phyloP scores from a whole-genome alignment of 2,888 invertebrate species.

The Tetragonula carbonaria region DNA sequence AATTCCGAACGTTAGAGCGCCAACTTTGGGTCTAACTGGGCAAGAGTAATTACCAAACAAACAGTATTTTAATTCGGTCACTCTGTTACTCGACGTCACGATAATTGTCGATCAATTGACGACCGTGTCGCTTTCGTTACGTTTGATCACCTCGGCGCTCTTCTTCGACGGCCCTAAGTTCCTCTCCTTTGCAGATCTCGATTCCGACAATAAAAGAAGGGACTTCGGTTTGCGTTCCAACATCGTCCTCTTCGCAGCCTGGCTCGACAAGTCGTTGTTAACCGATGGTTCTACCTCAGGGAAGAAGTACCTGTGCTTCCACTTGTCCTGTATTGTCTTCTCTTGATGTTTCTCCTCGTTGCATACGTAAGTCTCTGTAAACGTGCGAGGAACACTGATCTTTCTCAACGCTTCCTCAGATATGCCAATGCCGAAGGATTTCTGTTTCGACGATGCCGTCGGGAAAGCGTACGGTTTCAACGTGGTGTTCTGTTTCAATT shows the following conservation, averaged over 20 bases:
- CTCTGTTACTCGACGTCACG: background rate
- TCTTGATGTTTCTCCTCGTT: constrained; percentile 27
- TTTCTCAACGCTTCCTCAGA: constrained; percentile 35
- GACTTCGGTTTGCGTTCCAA: constrained; percentile 49
- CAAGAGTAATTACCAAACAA: background rate
- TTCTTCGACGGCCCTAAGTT: background rate
- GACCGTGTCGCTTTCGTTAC: constrained; percentile 15
- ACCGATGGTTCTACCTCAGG: background rate
- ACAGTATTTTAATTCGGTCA: background rate
- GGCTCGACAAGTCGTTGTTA: background rate
- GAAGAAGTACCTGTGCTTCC: constrained; percentile 45
- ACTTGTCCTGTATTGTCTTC: constrained; percentile 36
- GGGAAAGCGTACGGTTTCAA: constrained; percentile 66
- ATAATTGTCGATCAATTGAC: background rate
- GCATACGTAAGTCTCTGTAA: constrained; percentile 33
- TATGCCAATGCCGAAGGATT: background rate
- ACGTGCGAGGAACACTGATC: constrained; percentile 28
- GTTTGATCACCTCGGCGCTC: background rate
- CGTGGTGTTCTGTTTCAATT: constrained; percentile 62
- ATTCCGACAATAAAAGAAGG: constrained; percentile 14
- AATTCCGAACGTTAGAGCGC: background rate
- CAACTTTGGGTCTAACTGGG: background rate
- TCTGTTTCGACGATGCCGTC: constrained; percentile 3
- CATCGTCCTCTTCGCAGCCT: constrained; percentile 32
- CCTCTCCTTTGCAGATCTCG: background rate